These are phyloP conservation scores for Ladona fulva DNA, from an alignment of 1,140 invertebrate genomes.

Conservation along the genomic window DNA sequence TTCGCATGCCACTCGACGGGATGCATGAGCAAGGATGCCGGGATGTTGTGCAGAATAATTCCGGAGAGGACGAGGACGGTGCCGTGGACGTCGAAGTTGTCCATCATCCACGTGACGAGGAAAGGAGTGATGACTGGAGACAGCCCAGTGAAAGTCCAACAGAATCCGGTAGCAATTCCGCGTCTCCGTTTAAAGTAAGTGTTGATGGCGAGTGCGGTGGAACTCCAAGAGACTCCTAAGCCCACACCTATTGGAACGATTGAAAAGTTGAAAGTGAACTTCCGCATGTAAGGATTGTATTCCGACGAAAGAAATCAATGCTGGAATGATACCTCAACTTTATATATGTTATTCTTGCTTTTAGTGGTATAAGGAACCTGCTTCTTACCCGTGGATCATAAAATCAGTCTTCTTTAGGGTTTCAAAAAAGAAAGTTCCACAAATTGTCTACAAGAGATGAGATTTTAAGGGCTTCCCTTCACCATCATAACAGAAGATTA, in stretches of 20 bases:
- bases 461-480: too few relatives aligned
- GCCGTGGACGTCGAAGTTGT: background rate
- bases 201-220: background rate
- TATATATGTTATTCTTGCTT: too few relatives aligned
- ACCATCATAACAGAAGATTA: too few relatives aligned
- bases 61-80: background rate
- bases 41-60: background rate
- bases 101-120: background rate
- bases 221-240: background rate
- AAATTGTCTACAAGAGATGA: too few relatives aligned
- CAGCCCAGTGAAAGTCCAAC: background rate
- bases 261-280: background rate
- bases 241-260: background rate
- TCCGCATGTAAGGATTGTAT: too few relatives aligned
- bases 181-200: background rate
- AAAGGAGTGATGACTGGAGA: background rate
- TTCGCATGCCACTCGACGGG: slow-evolving; percentile 5
- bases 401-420: too few relatives aligned
- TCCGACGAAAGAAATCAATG: too few relatives aligned
- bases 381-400: too few relatives aligned
- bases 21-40: background rate
- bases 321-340: too few relatives aligned
- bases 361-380: too few relatives aligned
- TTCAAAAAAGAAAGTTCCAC: too few relatives aligned
- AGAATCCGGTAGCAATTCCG: background rate